Base-by-base conservation (phyloP, 2,113 vertebrate genomes). In the Mesocricetus auratus region DNA sequence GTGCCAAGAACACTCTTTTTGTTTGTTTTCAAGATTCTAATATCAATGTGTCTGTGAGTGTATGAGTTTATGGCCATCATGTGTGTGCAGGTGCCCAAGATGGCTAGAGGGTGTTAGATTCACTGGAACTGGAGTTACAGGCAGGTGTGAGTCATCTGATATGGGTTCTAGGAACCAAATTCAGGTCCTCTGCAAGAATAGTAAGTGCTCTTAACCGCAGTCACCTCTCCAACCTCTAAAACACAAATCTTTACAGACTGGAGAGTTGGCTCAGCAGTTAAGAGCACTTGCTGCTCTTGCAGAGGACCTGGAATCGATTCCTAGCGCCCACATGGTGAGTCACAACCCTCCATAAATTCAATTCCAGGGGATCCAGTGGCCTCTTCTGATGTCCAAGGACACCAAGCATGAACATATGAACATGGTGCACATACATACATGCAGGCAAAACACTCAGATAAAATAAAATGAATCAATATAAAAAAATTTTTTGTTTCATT, bases 201-300 rank as follows among this genome's bases (percentile, higher is more conserved):
- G 79, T 66, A 68, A 86, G 62, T 31, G 62, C 62, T 60, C 83
- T 86, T 86, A 66, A 47, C 62, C 36, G 42, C 83, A 13, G 62
- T 42, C 82, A 47, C 33, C 83, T 66, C 83, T 86, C 62, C 62
- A 68, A 31, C 42, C 45, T 50, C 60, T 86, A 13, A 21, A 47
- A 62, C 81, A 83, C 81, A 83, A 83, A 83, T 83, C 81, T 83
- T 83, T 42, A 83, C 81, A 83, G n/a, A 83, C 58, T 83, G 81
- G 81, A 83, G 81, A 62, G 81, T 10, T 2, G n/a, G 58, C 79
- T 60, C 79, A n/a, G 45, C 75, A 62, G 79, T 83, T 60, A 62
- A 83, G 79, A 83, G 81, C 81, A 31, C 81, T 62, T 83, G 81
- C 81, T 42, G 58, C 58, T 42, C 81, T 62, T 83, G 56, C 58